Evolutionary conservation across 2,113 vertebrate species (phyloP).

Genomic region (Ictidomys tridecemlineatus): DNA sequence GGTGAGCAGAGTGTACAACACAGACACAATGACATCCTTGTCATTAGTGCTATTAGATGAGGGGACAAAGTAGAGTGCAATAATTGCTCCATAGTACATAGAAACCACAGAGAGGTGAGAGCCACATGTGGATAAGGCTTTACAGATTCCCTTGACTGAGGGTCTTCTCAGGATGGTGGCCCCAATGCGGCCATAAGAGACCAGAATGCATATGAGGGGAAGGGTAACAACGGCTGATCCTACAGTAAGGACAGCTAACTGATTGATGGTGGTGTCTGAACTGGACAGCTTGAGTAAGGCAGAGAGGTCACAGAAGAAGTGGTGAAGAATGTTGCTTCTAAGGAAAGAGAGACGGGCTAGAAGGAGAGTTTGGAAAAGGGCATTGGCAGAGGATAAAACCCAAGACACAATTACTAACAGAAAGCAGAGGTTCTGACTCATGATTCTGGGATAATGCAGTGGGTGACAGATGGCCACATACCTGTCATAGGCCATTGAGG

Average conservation of each 20-base stretch:
- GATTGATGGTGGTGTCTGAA: slow-evolving; percentile 72
- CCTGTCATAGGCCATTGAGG: slow-evolving; percentile 79
- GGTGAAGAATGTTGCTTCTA: slow-evolving; percentile 57
- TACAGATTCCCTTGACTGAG: slow-evolving; percentile 25
- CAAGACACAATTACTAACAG: slow-evolving; percentile 69
- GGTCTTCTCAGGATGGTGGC: slow-evolving; percentile 48
- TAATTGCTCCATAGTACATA: slow-evolving; percentile 67
- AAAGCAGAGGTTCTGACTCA: slow-evolving; percentile 67
- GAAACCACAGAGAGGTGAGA: slow-evolving; percentile 70
- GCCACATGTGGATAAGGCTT: slow-evolving; percentile 73
- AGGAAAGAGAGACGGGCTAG: slow-evolving; percentile 57
- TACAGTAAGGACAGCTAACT: slow-evolving; percentile 52
- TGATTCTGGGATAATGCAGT: slow-evolving; percentile 67
- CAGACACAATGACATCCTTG: slow-evolving; percentile 65
- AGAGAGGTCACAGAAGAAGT: slow-evolving; percentile 80
- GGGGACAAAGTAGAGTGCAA: slow-evolving; percentile 54
- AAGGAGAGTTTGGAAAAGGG: slow-evolving; percentile 72
- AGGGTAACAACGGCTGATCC: not conserved
- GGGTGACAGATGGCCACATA: slow-evolving; percentile 78
- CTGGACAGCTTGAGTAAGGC: slow-evolving; percentile 74
- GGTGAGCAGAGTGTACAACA: slow-evolving; percentile 70
- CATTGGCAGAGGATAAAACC: slow-evolving; percentile 52
- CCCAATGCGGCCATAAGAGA: slow-evolving; percentile 64
- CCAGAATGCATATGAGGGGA: slow-evolving; percentile 30
- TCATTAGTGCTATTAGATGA: slow-evolving; percentile 16